phyloP scores from a whole-genome alignment of 2,113 vertebrate species.

The Calyptomena viridis region DNA sequence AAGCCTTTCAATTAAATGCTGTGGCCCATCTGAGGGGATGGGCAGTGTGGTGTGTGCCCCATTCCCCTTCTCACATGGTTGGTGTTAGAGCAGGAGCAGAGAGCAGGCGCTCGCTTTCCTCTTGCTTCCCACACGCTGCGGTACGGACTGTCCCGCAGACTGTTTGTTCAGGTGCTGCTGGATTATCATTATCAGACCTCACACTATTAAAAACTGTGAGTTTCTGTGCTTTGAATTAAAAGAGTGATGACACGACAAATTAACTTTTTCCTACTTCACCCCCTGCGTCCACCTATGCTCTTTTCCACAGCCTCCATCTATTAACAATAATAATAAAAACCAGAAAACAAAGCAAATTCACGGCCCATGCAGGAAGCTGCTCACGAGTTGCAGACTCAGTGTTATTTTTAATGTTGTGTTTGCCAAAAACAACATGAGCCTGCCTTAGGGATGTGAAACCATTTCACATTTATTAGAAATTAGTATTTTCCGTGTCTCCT shows the following conservation, averaged over 20 bases:
- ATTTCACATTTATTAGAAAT: conserved; percentile 54
- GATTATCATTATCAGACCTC: conserved; percentile 62
- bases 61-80: not conserved
- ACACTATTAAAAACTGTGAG: conserved; percentile 9
- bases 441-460: conserved; percentile 50
- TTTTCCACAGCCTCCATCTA: conserved; percentile 46
- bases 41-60: too few relatives aligned
- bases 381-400: conserved; percentile 36
- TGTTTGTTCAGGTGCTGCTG: conserved; percentile 66
- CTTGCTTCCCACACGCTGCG: not conserved
- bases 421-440: conserved; percentile 66
- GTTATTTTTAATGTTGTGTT: conserved; percentile 49
- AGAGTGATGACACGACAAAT: conserved; percentile 62
- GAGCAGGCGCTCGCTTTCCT: not conserved
- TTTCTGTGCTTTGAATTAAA: conserved; percentile 58
- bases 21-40: not conserved
- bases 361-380: conserved; percentile 62
- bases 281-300: not conserved
- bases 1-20: not conserved
- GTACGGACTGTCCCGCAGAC: not conserved
- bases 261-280: conserved; percentile 65
- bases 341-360: conserved; percentile 51
- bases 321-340: conserved; percentile 42
- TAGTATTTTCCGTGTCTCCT: conserved; percentile 44
- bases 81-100: not conserved